Percentiles rank a stretch among this genome's conserved stretches.
Conservation (phyloP, 2,797 vertebrate species). For the Gephyroberyx darwinii region DNA sequence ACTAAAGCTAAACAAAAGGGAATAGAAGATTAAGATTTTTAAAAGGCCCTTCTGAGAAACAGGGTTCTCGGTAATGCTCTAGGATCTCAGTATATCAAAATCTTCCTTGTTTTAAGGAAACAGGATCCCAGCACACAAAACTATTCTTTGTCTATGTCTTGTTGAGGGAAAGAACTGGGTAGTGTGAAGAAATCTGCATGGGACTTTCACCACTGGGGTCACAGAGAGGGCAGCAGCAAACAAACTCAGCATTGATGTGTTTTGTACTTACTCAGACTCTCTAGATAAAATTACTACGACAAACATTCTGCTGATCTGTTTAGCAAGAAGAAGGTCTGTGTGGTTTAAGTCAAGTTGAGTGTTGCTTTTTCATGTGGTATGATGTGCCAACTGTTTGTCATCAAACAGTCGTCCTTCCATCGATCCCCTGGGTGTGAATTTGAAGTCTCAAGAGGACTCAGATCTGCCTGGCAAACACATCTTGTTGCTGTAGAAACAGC, state of each 20-base stretch:
- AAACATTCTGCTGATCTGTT: not conserved
- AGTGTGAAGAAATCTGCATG: not conserved
- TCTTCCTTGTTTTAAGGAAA: not conserved
- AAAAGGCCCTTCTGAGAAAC: not conserved
- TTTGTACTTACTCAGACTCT: not conserved
- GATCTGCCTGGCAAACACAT: slow-evolving; percentile 56
- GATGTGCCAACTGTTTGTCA: slow-evolving; percentile 26
- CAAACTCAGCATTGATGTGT: not conserved
- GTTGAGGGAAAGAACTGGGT: not conserved
- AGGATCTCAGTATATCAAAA: not conserved
- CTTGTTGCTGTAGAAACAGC: slow-evolving; percentile 77
- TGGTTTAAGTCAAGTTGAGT: slow-evolving; percentile 5
- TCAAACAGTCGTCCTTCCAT: slow-evolving; percentile 29
- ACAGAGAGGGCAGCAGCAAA: not conserved
- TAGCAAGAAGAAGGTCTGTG: not conserved
- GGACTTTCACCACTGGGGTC: not conserved
- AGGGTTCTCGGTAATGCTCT: too few species aligned
- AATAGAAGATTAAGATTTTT: not conserved
- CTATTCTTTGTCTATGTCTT: not conserved
- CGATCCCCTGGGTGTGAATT: slow-evolving; percentile 34
- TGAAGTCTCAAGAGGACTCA: slow-evolving; percentile 40
- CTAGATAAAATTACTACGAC: not conserved
- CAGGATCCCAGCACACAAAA: not conserved
- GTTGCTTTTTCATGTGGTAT: not conserved
- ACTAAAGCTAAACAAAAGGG: not conserved